phyloP scores from a whole-genome alignment of 2,888 invertebrate genomes.

The Octodonta nipae region DNA sequence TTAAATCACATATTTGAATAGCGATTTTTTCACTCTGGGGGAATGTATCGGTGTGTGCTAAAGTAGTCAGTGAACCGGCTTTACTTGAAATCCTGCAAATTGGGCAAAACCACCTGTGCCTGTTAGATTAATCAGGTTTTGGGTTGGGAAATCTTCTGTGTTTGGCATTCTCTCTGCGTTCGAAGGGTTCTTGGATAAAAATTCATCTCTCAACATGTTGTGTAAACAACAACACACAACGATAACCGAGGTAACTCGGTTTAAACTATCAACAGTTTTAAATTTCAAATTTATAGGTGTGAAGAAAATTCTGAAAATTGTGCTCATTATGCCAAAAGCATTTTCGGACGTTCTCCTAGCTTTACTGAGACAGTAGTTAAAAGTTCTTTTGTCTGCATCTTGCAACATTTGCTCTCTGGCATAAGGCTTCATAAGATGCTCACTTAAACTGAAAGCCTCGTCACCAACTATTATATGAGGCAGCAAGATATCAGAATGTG shows the following conservation, averaged over 20 bases:
- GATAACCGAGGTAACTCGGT: too few species aligned
- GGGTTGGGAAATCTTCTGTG: background rate
- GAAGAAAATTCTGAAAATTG: conserved; percentile 3
- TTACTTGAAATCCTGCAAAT: background rate
- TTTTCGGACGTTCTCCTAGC: conserved; percentile 1
- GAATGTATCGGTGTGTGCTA: too few species aligned
- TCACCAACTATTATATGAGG: conserved; percentile 1
- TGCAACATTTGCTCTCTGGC: background rate
- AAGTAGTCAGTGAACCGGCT: background rate
- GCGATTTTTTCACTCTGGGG: too few species aligned
- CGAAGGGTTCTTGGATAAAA: conserved; percentile 1
- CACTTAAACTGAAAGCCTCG: background rate
- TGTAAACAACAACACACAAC: background rate
- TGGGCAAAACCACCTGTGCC: background rate
- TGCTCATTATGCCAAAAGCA: background rate
- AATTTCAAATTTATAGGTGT: conserved; percentile 2
- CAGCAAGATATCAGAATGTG: background rate
- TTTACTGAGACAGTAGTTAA: background rate
- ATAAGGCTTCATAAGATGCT: conserved; percentile 1
- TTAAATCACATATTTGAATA: too few species aligned
- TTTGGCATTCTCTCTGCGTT: background rate
- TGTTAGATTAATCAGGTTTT: conserved; percentile 1
- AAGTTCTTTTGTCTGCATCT: background rate
- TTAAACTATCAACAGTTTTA: background rate
- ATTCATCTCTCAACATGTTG: background rate